phyloP scores from a whole-genome alignment of 2,888 invertebrate genomes.

The Embidobia sp. region DNA sequence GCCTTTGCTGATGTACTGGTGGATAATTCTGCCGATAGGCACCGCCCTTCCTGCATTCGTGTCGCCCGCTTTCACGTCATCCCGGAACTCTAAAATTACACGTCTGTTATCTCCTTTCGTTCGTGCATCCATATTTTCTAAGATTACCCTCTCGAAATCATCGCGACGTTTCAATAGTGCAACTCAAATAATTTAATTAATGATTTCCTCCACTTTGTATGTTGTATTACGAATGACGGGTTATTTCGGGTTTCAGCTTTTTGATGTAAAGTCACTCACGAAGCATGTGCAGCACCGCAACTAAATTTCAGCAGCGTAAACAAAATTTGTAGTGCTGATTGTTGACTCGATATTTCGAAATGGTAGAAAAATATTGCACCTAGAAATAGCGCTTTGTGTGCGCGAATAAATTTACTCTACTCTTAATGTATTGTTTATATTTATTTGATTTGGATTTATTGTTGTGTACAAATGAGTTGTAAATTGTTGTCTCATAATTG shows the following conservation, averaged over 20 bases:
- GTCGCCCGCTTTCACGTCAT: slow-evolving; percentile 66
- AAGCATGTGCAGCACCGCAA: background rate
- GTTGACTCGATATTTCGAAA: background rate
- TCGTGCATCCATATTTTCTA: slow-evolving; percentile 28
- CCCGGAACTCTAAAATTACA: slow-evolving; percentile 62
- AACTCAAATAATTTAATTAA: slow-evolving; percentile 22
- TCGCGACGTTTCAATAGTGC: slow-evolving; percentile 20
- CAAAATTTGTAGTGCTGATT: background rate
- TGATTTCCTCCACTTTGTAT: slow-evolving; percentile 8
- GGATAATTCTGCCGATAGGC: slow-evolving; percentile 66
- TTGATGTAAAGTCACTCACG: background rate
- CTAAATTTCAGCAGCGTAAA: background rate
- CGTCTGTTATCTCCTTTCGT: slow-evolving; percentile 38
- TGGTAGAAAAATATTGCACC: background rate
- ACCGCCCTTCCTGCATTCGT: slow-evolving; percentile 65
- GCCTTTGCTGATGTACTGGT: slow-evolving; percentile 57
- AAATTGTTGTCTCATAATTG: background rate
- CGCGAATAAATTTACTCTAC: background rate
- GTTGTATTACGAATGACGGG: background rate
- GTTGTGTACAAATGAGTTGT: background rate
- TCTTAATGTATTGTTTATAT: background rate
- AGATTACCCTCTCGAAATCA: slow-evolving; percentile 34
- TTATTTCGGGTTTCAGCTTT: background rate
- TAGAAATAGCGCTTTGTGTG: background rate
- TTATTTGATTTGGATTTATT: background rate